A percentile compares a stretch with the other conserved stretches of the same genome.
Conservation (phyloP, 1,140 invertebrate species). For the Ooceraea biroi region DNA sequence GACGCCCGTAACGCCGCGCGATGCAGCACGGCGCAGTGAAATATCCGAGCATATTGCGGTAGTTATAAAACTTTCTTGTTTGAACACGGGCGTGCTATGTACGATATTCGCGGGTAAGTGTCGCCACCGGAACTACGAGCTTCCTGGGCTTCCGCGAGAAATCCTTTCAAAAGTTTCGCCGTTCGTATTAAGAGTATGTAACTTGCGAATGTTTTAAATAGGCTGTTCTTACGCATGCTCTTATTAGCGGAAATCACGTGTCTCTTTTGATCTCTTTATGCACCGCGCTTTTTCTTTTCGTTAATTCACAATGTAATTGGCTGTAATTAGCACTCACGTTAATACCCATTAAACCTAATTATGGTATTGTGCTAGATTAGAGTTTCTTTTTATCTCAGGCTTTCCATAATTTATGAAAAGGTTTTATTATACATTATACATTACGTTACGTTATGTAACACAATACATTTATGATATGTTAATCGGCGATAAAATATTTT, state of each 20-base stretch:
- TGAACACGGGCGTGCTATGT: not conserved
- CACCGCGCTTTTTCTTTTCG: not conserved
- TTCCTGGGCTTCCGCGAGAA: constrained; percentile 1
- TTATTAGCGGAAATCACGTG: not conserved
- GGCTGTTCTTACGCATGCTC: not conserved
- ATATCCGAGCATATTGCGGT: not conserved
- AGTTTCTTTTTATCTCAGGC: no score
- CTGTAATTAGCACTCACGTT: no score
- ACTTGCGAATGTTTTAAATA: constrained; percentile 15
- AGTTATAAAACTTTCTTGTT: constrained; percentile 28
- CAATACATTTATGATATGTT: no score
- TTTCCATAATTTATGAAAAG: no score
- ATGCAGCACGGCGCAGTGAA: not conserved
- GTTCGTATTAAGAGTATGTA: constrained; percentile 23
- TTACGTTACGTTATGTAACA: no score
- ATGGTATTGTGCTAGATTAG: no score
- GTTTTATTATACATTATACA: no score
- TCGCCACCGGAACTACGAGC: not conserved
- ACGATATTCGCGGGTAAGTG: not conserved
- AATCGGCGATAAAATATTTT: no score
- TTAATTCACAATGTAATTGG: no score
- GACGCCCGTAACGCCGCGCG: no score
- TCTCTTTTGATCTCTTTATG: not conserved
- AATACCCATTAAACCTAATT: no score
- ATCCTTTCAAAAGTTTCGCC: constrained; percentile 5